Evolutionary conservation across 2,113 vertebrate genomes (phyloP).

Genomic region (Mionectes macconnelli): DNA sequence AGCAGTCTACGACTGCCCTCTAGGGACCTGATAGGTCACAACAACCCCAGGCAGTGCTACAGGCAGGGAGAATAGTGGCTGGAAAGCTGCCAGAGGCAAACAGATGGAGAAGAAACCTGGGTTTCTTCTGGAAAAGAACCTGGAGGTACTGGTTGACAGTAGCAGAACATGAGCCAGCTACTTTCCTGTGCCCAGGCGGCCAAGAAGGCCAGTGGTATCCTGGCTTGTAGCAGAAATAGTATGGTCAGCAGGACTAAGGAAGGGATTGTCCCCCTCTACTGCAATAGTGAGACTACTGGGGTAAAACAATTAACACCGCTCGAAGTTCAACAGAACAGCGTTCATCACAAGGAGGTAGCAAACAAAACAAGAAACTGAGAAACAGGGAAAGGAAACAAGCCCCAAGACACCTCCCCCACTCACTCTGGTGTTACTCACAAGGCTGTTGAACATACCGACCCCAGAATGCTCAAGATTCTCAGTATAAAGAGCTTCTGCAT

Average conservation of each 20-base stretch:
- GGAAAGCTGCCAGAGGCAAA: neutral
- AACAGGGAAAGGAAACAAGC: too few species aligned
- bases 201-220: neutral
- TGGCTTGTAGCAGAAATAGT: neutral
- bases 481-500: too few species aligned
- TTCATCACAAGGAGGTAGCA: too few species aligned
- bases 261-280: neutral
- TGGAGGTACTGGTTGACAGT: rapidly evolving
- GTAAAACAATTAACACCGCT: too few species aligned
- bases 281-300: too few species aligned
- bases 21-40: rapidly evolving
- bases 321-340: too few species aligned
- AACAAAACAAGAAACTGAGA: too few species aligned
- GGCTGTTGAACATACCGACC: too few species aligned
- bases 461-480: too few species aligned
- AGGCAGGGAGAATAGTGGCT: rapidly evolving
- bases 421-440: too few species aligned
- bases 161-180: rapidly evolving
- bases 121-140: neutral
- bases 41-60: neutral
- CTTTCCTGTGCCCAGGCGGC: neutral
- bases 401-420: too few species aligned
- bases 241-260: neutral
- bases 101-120: too few species aligned
- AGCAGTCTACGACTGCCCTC: neutral